Evolutionary conservation across 2,113 vertebrate genomes (phyloP), one percentile per base, ranked within the genome.

Genomic region (Varanus komodoensis): DNA sequence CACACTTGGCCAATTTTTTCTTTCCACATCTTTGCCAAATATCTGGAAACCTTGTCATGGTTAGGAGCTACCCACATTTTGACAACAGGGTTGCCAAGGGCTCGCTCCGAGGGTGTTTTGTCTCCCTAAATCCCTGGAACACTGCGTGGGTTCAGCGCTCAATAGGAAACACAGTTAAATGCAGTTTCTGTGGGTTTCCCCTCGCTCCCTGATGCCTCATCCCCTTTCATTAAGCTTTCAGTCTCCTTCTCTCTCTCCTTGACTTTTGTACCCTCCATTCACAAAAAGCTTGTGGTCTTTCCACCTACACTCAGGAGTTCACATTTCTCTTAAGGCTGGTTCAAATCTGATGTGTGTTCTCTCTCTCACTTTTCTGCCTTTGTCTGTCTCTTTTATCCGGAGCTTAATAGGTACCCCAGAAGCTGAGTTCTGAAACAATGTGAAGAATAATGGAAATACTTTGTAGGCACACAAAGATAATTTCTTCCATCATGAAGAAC

Each of bases 141-240:
- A 87, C 48, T 89, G 89, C 71, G 90, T 91, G 54, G 52, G 34
- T 44, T 6, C 7, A 15, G 15, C 3, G 34, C 87, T 88, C 44
- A 81, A 50, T 29, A 81, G 89, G 92, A 93, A 93, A 92, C 81
- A 84, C 73, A n/a, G 57, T 7, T 71, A 90, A 78, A 9, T 0
- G 84, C 57, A 27, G 82, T 92, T 57, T 78, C 85, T 14, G 54
- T 3, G 38, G 38, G 38, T 50, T 94, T 92, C 12, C 11, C 90
- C 73, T 44, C 38, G 38, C 38, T 3, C 3, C 87, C 91, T 17
- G 4, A 8, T 21, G 52, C n/a, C 77, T 87, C 74, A 81, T 92
- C 87, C 84, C 7, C 29, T 82, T 64, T 52, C 83, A 7, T 82
- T 79, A 50, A 48, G 67, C 17, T 84, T 95, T 93, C 27, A 1